Conservation (phyloP, 1,140 invertebrate species). For the Cephus cinctus region DNA sequence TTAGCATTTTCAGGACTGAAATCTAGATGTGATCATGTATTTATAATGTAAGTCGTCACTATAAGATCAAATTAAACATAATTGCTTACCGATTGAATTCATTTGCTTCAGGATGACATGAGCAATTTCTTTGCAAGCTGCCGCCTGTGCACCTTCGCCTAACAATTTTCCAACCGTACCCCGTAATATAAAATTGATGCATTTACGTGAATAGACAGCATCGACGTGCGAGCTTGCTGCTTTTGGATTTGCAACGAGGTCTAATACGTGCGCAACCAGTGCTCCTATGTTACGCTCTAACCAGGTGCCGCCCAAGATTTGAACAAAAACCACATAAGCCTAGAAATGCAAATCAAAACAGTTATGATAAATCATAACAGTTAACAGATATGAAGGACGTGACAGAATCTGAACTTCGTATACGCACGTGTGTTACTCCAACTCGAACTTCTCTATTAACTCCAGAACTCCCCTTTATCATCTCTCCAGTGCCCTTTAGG, state of each 20-base stretch:
- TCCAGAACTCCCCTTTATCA: conserved; percentile 91
- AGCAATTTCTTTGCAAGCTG: conserved; percentile 92
- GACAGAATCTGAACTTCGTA: too few relatives aligned
- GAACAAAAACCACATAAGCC: conserved; percentile 93
- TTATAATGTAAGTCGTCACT: conserved; percentile 4
- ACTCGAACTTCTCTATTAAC: conserved; percentile 95
- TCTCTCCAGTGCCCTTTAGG: conserved; percentile 91
- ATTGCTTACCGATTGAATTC: conserved; percentile 75
- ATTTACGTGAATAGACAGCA: conserved; percentile 96
- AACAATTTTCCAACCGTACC: conserved; percentile 90
- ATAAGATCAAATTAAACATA: neutral
- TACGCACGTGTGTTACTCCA: conserved; percentile 87
- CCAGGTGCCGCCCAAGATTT: conserved; percentile 91
- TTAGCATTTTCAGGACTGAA: conserved; percentile 88
- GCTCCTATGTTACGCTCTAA: conserved; percentile 87
- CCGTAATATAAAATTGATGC: conserved; percentile 93
- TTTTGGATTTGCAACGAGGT: conserved; percentile 91
- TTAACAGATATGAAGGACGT: too few relatives aligned
- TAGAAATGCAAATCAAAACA: conserved; percentile 48
- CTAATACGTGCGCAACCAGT: conserved; percentile 86
- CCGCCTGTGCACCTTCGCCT: conserved; percentile 94
- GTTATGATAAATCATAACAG: neutral
- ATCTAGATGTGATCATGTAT: conserved; percentile 53
- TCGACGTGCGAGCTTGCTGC: conserved; percentile 94
- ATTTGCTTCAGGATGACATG: conserved; percentile 91